Base-by-base conservation (phyloP, 2,797 vertebrate genomes). In the Pseudochirops corinnae region DNA sequence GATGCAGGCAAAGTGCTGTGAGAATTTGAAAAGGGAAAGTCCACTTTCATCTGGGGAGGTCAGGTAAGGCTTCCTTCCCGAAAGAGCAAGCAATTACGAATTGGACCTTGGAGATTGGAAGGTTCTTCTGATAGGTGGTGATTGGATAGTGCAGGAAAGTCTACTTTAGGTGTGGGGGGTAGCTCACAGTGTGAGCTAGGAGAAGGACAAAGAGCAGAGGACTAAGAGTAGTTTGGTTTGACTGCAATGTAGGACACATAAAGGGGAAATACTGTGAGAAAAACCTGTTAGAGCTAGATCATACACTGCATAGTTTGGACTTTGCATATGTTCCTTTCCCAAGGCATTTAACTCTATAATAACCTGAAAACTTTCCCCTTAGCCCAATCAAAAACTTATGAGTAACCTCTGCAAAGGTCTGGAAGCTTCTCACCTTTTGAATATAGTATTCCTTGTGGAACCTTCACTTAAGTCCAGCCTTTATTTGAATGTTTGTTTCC, bases 341-440 rank as follows among this genome's bases (percentile, higher is more conserved):
- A 50, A 50, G 31, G 21, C 4, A 0, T 50, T 87, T 39, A 74
- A 21, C 33, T 13, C 13, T 39, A 7, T 56, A 14, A 52, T 82
- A 87, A 87, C 9, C 74, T 87, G 9, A 87, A 82, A 39, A 82
- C 18, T 82, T 74, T n/a, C 7, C 31, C 0, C n/a, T 82, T 39
- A 56, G 1, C 53, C 50, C 56, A 46, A 39, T 13, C 57, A 50
- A 16, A 60, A 62, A 74, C 55, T 56, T 92, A 90, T 93, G 90
- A 29, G 4, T 56, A 93, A 29, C 94, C 31, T 93, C 60, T 93
- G 24, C 74, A 74, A 82, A 10, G n/a, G 12, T 12, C 91, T 97
- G 93, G 67, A 96, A 97, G 87, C 91, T 16, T 50, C 29, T 5
- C 50, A 94, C 10, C 90, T 94, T 94, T 95, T 93, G 39, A 92